These are phyloP conservation scores for Eubasilissa regina DNA, from an alignment of 1,140 invertebrate species.

Conservation along the genomic window DNA sequence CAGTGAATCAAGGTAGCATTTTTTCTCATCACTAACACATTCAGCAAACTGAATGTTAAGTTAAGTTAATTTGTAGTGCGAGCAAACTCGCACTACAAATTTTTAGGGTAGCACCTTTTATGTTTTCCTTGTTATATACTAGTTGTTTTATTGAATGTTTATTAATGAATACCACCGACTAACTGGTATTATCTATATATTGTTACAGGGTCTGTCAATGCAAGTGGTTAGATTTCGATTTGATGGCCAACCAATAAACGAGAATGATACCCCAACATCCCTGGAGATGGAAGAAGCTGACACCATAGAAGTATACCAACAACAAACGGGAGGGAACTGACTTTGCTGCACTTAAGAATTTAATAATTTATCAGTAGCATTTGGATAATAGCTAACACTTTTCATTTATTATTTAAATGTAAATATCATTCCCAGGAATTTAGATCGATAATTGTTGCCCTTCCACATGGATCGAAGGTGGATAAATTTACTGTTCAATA, in stretches of 20 bases:
- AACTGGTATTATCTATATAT: background rate
- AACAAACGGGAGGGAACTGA: slow-evolving; percentile 86
- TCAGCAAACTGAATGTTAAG: too few relatives aligned
- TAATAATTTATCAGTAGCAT: slow-evolving; percentile 59
- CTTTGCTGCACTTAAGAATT: slow-evolving; percentile 51
- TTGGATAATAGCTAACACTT: slow-evolving; percentile 43
- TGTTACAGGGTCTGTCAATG: slow-evolving; percentile 84
- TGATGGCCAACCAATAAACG: slow-evolving; percentile 95
- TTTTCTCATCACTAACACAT: too few relatives aligned
- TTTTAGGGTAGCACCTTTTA: too few relatives aligned
- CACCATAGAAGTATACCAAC: slow-evolving; percentile 96
- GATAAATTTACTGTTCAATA: slow-evolving; percentile 14
- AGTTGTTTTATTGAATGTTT: too few relatives aligned
- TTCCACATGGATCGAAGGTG: background rate
- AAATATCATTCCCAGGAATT: slow-evolving; percentile 48
- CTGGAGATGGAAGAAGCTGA: slow-evolving; percentile 96
- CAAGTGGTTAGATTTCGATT: slow-evolving; percentile 93
- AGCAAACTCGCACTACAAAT: too few relatives aligned
- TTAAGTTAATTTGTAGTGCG: too few relatives aligned
- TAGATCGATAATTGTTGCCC: background rate
- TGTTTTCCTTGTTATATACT: too few relatives aligned
- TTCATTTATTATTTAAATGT: slow-evolving; percentile 49
- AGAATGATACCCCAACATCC: slow-evolving; percentile 90
- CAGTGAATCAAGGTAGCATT: too few relatives aligned
- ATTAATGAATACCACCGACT: background rate